Conservation (phyloP, 2,888 invertebrate genomes). For the Pyrrhia umbra region DNA sequence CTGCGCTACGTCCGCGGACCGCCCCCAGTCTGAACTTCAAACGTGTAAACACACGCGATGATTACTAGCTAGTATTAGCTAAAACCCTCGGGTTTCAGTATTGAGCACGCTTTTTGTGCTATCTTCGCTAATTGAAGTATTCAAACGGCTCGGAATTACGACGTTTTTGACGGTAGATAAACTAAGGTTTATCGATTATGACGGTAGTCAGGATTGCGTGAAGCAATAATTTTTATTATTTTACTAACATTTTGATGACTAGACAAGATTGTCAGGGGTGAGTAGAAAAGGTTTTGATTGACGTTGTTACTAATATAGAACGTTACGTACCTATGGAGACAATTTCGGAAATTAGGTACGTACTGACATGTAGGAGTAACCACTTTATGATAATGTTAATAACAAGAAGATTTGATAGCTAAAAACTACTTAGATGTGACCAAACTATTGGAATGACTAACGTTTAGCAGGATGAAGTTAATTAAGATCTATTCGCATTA, state of each 20-base stretch:
- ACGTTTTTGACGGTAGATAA: constrained; percentile 52
- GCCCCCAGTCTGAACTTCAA: constrained; percentile 92
- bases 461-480: constrained; percentile 49
- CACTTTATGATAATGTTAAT: constrained; percentile 50
- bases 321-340: constrained; percentile 52
- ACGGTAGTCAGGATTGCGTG: constrained; percentile 66
- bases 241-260: constrained; percentile 70
- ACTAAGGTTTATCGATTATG: constrained; percentile 32
- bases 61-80: constrained; percentile 55
- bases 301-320: constrained; percentile 71
- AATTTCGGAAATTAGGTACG: constrained; percentile 40
- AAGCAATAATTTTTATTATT: constrained; percentile 71
- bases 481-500: constrained; percentile 58
- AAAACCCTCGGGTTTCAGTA: constrained; percentile 49
- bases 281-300: constrained; percentile 59
- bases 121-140: constrained; percentile 57
- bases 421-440: constrained; percentile 42
- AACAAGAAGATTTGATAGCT: constrained; percentile 48
- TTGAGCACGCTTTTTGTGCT: constrained; percentile 54
- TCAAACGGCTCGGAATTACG: constrained; percentile 49
- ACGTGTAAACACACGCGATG: constrained; percentile 61
- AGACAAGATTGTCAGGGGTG: constrained; percentile 53
- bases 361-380: constrained; percentile 45
- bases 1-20: constrained; percentile 95
- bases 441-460: constrained; percentile 47